A percentile compares a stretch with the other conserved stretches of the same genome.
Evolutionary conservation across 2,797 vertebrate genomes (phyloP).

Genomic region (Scomberomorus guttatus): DNA sequence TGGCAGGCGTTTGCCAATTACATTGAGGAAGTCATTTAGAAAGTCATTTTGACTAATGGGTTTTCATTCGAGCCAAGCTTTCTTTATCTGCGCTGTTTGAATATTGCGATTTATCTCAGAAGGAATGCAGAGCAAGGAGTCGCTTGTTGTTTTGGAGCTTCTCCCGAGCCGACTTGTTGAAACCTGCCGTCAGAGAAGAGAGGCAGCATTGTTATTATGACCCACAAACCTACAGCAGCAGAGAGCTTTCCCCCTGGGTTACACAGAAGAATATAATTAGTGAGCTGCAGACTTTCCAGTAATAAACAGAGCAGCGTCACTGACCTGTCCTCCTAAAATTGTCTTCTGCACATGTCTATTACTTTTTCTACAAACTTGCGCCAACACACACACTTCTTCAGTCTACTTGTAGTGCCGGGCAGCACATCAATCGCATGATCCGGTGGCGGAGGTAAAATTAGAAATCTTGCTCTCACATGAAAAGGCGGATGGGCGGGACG

Average conservation of each 20-base stretch:
- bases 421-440: constrained; percentile 36
- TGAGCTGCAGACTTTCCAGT: background rate
- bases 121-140: constrained; percentile 4
- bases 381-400: no score
- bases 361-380: background rate
- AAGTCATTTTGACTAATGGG: background rate
- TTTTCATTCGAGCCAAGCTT: constrained; percentile 3
- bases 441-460: constrained; percentile 49
- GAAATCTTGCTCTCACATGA: constrained; percentile 24
- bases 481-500: constrained; percentile 50
- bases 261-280: constrained; percentile 12
- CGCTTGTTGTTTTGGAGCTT: constrained; percentile 6
- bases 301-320: background rate
- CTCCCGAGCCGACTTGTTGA: constrained; percentile 54
- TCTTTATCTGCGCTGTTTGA: background rate
- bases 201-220: constrained; percentile 28
- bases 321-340: background rate
- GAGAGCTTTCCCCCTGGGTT: background rate
- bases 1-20: background rate
- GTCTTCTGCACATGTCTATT: background rate
- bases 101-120: background rate
- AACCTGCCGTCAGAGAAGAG: constrained; percentile 37
- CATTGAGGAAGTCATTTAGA: background rate
- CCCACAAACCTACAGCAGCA: constrained; percentile 38
- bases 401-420: constrained; percentile 17